Percentiles rank a stretch among this genome's conserved stretches.
Evolutionary conservation across 1,140 invertebrate genomes (phyloP).

Genomic region (Helicoverpa armigera): DNA sequence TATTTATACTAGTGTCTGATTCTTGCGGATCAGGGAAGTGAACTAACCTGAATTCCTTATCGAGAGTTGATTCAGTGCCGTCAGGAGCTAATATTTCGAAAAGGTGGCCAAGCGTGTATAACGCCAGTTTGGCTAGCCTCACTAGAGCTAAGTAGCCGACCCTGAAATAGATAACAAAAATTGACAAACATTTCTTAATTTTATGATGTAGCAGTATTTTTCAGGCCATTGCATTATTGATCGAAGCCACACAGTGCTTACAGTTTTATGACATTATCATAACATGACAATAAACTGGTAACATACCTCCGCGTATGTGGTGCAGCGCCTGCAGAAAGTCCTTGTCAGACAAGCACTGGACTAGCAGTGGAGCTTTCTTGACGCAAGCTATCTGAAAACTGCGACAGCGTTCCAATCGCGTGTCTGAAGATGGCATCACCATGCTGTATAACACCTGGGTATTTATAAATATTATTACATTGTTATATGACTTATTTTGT

Average conservation of each 20-base stretch:
- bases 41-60: slow-evolving; percentile 78
- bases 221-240: too few relatives aligned
- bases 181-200: too few relatives aligned
- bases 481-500: neutral
- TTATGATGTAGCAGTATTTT: too few relatives aligned
- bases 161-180: slow-evolving; percentile 65
- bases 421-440: slow-evolving; percentile 96
- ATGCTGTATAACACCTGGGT: slow-evolving; percentile 95
- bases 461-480: slow-evolving; percentile 30
- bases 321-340: slow-evolving; percentile 81
- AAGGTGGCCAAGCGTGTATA: slow-evolving; percentile 94
- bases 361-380: slow-evolving; percentile 88
- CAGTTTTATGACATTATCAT: neutral
- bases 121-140: slow-evolving; percentile 95
- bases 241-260: slow-evolving; percentile 15
- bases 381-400: slow-evolving; percentile 97
- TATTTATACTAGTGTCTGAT: neutral
- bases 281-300: neutral
- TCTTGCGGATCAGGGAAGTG: neutral
- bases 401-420: slow-evolving; percentile 93
- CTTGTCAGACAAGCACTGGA: slow-evolving; percentile 80
- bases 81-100: slow-evolving; percentile 89
- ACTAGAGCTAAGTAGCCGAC: slow-evolving; percentile 95
- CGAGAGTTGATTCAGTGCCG: slow-evolving; percentile 72
- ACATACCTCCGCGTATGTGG: slow-evolving; percentile 81